Evolutionary conservation across 2,113 vertebrate genomes (phyloP).

Genomic region (Oenanthe oenanthe): DNA sequence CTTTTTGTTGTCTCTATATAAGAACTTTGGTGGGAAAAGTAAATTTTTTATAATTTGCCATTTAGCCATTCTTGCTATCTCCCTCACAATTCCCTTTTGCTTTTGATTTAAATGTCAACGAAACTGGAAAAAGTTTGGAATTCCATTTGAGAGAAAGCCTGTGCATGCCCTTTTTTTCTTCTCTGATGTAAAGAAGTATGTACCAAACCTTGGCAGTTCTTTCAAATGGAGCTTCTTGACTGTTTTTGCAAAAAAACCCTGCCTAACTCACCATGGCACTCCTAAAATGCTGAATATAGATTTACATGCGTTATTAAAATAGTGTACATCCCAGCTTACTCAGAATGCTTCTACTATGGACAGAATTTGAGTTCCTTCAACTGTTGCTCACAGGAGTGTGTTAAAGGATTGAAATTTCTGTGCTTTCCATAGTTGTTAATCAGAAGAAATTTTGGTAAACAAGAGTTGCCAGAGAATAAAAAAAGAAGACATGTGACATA

Average conservation of each 20-base stretch:
- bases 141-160: neutral
- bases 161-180: neutral
- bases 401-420: neutral
- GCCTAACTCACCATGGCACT: neutral
- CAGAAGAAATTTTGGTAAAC: neutral
- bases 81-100: neutral
- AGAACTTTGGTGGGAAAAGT: neutral
- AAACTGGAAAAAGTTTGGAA: neutral
- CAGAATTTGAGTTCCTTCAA: neutral
- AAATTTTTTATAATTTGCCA: neutral
- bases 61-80: neutral
- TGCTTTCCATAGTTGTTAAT: neutral
- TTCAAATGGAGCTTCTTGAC: neutral
- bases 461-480: neutral
- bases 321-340: neutral
- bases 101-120: neutral
- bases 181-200: neutral
- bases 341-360: neutral
- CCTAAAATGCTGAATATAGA: neutral
- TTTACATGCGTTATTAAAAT: neutral
- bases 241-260: neutral
- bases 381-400: neutral
- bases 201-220: neutral
- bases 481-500: neutral
- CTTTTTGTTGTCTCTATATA: neutral